Conservation (phyloP, 2,113 vertebrate genomes). For the Melospiza georgiana region DNA sequence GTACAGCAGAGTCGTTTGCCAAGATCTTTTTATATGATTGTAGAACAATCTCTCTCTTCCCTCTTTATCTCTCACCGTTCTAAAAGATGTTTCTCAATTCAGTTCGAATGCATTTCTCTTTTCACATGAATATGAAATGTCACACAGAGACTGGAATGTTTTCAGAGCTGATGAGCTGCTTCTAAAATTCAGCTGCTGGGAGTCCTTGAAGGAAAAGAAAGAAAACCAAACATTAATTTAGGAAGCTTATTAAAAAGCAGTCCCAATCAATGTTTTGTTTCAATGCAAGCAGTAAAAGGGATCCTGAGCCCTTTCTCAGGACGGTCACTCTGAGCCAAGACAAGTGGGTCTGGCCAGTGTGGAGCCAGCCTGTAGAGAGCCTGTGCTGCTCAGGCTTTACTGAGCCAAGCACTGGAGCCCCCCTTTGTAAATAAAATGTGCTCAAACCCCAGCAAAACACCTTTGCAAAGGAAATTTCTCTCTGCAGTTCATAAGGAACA, state of each 20-base stretch:
- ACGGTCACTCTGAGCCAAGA: background rate
- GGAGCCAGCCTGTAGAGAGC: background rate
- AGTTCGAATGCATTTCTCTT: background rate
- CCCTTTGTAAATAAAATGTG: background rate
- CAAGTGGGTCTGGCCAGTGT: background rate
- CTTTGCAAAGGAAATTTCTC: background rate
- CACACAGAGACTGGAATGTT: background rate
- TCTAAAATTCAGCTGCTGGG: background rate
- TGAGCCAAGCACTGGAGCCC: background rate
- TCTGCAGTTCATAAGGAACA: background rate
- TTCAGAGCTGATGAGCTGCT: background rate
- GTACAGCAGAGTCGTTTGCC: background rate
- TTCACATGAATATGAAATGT: background rate
- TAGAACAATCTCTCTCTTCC: background rate
- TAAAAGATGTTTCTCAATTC: background rate
- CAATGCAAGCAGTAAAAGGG: background rate
- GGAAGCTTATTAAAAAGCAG: background rate
- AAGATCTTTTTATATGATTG: background rate
- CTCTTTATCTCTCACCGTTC: background rate
- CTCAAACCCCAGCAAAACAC: background rate
- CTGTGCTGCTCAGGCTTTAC: background rate
- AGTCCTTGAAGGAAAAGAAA: background rate
- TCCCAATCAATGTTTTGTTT: background rate
- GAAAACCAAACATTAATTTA: background rate
- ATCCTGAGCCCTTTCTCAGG: background rate